Evolutionary conservation across 2,888 invertebrate species (phyloP), one percentile per base, ranked within the genome.

Genomic region (Eupeodes luniger): DNA sequence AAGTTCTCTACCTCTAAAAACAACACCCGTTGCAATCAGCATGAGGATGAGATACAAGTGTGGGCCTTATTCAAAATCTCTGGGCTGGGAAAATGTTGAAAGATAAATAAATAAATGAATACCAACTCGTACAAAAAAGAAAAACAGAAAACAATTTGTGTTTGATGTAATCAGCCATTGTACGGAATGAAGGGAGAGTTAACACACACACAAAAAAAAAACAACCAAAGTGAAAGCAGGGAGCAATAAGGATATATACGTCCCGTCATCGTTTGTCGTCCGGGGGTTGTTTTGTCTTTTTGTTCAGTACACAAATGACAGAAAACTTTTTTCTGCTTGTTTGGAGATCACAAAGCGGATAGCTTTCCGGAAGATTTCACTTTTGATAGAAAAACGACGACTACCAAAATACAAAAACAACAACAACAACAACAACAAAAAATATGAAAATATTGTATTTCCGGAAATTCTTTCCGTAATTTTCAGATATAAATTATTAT

Each of bases 251-350:
- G 44, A 72, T 34, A 53, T 27, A 49, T 40, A 57, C 53, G 57
- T 47, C 10, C 14, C 44, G 57, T 27, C 27, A 27, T 27, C 27
- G 27, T 27, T 27, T 2, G 3, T 27, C 27, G 27, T 44, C 14
- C 44, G 27, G 59, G 47, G 27, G 47, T 34, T 55, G 55, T 27
- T 40, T 27, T 40, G 9, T 40, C 40, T 9, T 40, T 9, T 27
- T 27, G 27, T 27, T 27, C 27, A 27, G 40, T 49, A 59, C 59
- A 47, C 40, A 59, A 72, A 34, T 72, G 72, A 59, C 72, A 70
- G 51, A 70, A 59, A 72, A 72, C 59, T 72, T 72, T 72, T 59
- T 72, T 72, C 72, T 72, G 72, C 72, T 72, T 72, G 72, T 72
- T 72, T 72, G 59, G 16, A 72, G 72, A 59, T 59, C 72, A 72